These are phyloP conservation scores for Teleogryllus occipitalis DNA, from an alignment of 1,140 invertebrate genomes.

Conservation along the genomic window DNA sequence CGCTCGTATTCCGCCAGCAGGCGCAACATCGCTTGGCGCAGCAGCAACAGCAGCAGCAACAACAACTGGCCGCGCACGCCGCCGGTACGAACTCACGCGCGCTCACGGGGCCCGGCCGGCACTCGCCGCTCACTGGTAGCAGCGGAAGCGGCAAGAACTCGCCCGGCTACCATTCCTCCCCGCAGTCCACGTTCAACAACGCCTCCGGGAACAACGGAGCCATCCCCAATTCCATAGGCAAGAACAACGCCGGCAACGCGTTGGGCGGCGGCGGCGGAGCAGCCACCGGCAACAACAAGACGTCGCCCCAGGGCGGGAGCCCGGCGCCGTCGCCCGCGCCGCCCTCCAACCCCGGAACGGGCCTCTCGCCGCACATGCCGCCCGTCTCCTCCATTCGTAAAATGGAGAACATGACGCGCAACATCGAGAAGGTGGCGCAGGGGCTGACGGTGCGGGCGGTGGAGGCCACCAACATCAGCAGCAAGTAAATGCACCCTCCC, in stretches of 20 bases:
- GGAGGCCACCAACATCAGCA: conserved; percentile 17
- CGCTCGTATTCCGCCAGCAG: conserved; percentile 28
- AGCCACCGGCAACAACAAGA: neutral
- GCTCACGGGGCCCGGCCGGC: no score
- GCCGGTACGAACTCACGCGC: neutral
- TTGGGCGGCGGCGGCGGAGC: neutral
- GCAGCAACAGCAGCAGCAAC: conserved; percentile 17
- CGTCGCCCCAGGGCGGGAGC: conserved; percentile 5
- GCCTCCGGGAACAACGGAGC: neutral
- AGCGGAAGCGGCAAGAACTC: no score
- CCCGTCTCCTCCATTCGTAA: conserved; percentile 26
- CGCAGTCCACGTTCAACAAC: neutral
- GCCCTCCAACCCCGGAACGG: neutral
- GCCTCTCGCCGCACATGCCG: neutral
- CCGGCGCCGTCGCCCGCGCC: conserved; percentile 12
- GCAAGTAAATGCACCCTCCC: no score
- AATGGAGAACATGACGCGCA: conserved; percentile 32
- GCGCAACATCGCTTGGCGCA: conserved; percentile 8
- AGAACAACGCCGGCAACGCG: neutral
- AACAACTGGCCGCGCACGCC: neutral
- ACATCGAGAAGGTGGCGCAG: conserved; percentile 31
- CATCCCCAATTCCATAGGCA: no score
- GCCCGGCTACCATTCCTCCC: no score
- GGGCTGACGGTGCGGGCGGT: conserved; percentile 29
- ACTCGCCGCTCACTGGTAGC: no score